Evolutionary conservation across 2,113 vertebrate genomes (phyloP).

Genomic region (Onychorhynchus coronatus): DNA sequence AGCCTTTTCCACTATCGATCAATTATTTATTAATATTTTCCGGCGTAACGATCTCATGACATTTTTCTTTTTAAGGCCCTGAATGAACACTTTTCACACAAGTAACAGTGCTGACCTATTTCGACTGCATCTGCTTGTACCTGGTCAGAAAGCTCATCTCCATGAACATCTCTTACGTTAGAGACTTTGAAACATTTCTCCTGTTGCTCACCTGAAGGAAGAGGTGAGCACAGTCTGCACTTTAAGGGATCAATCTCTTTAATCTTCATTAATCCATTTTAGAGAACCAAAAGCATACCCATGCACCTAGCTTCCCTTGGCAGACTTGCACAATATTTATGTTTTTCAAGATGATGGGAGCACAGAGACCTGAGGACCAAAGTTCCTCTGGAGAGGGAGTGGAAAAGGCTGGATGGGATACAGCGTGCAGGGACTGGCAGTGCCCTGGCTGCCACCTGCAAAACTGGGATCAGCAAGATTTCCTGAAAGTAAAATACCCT

Average conservation of each 20-base stretch:
- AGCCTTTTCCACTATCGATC: slow-evolving; percentile 86
- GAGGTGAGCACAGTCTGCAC: neutral
- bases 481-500: neutral
- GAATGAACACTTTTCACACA: slow-evolving; percentile 47
- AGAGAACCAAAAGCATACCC: neutral
- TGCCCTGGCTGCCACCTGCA: neutral
- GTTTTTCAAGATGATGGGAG: neutral
- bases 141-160: neutral
- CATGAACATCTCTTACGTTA: neutral
- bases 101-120: slow-evolving; percentile 32
- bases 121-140: neutral
- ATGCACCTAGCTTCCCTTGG: neutral
- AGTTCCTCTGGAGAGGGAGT: neutral
- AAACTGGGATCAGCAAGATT: neutral
- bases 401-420: neutral
- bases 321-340: neutral
- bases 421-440: accelerated
- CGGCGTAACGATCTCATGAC: slow-evolving; percentile 79
- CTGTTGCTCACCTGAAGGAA: neutral
- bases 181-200: neutral
- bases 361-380: neutral
- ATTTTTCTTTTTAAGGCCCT: slow-evolving; percentile 60
- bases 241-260: neutral
- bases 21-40: slow-evolving; percentile 88
- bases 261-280: neutral